Base-by-base conservation (phyloP, 2,113 vertebrate genomes). In the Odocoileus hemionus region DNA sequence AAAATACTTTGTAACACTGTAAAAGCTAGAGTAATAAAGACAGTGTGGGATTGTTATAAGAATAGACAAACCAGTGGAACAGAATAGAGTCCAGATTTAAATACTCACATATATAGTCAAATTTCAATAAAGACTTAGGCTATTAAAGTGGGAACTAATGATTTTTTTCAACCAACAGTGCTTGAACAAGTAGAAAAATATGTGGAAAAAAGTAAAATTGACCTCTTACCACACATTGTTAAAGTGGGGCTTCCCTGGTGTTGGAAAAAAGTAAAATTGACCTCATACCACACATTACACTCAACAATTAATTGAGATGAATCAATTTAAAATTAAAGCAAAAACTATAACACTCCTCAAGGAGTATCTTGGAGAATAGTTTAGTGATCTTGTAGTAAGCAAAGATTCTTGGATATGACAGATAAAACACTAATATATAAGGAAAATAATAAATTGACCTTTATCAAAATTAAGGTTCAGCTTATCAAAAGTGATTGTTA, bases 291-390 rank as follows among this genome's bases (percentile, higher is more conserved):
- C 17, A 91, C 12, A 88, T 11, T 39, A 88, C 3, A 93, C 28
- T 39, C 80, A 95, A 89, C 43, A 95, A 64, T 94, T 94, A 85
- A 86, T 82, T 67, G 80, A 95, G 21, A n/a, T 80, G 39, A 94
- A 43, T 92, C 67, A 61, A 90, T 36, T 83, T 54, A 79, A 92
- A 79, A 92, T 17, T 64, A 89, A 96, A 82, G 58, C 26, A 88
- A 91, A 95, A 92, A 30, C 6, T 45, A 19, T 78, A 78, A 83
- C 5, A 85, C 25, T 64, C 17, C 26, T 92, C 39, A 58, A 33
- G 58, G 74, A 94, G 86, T 79, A 84, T 1, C 47, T 12, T 86
- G 21, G 28, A 78, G 21, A 60, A 74, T 89, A 96, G 79, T 96
- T 86, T 52, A 64, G 36, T 52, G 74, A 92, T 45, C 33, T 54